phyloP scores from a whole-genome alignment of 1,140 invertebrate species.

The Drosophila teissieri region DNA sequence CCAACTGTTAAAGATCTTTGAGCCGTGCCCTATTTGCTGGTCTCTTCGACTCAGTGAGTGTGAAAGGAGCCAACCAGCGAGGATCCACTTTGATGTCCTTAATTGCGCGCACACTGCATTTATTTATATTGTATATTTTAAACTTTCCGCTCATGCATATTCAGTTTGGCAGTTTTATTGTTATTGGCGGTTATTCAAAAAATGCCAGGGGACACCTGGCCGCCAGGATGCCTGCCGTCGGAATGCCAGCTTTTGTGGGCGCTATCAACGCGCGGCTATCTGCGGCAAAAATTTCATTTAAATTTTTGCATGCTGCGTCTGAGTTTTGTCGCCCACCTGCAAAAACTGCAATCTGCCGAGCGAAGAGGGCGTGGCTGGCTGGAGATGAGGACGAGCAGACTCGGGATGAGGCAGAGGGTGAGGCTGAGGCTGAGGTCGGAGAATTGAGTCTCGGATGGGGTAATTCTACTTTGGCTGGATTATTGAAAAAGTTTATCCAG shows the following conservation, averaged over 20 bases:
- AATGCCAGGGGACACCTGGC: conserved; percentile 56
- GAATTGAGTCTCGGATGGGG: conserved; percentile 49
- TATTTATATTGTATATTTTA: conserved; percentile 81
- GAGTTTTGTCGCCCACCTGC: conserved; percentile 59
- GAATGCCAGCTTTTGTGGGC: conserved; percentile 26
- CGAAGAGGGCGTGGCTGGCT: conserved; percentile 1
- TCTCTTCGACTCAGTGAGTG: background rate
- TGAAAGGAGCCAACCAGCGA: conserved; percentile 17
- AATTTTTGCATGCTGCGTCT: conserved; percentile 65
- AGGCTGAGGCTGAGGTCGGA: conserved; percentile 23
- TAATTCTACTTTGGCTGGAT: conserved; percentile 69
- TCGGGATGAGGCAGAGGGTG: conserved; percentile 15
- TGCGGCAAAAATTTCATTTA: conserved; percentile 71
- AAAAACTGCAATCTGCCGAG: conserved; percentile 46
- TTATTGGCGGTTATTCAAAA: conserved; percentile 75
- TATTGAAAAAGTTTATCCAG: conserved; percentile 76
- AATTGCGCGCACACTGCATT: conserved; percentile 76
- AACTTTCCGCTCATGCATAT: conserved; percentile 75
- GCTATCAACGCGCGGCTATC: conserved; percentile 60
- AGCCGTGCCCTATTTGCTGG: conserved; percentile 2
- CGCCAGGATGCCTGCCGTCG: conserved; percentile 7
- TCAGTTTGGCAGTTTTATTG: conserved; percentile 78
- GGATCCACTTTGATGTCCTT: conserved; percentile 64
- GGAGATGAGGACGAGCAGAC: conserved; percentile 6
- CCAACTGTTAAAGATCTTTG: background rate